Evolutionary conservation across 2,888 invertebrate species (phyloP), one percentile per base, ranked within the genome.

Genomic region (Drosophila helvetica): DNA sequence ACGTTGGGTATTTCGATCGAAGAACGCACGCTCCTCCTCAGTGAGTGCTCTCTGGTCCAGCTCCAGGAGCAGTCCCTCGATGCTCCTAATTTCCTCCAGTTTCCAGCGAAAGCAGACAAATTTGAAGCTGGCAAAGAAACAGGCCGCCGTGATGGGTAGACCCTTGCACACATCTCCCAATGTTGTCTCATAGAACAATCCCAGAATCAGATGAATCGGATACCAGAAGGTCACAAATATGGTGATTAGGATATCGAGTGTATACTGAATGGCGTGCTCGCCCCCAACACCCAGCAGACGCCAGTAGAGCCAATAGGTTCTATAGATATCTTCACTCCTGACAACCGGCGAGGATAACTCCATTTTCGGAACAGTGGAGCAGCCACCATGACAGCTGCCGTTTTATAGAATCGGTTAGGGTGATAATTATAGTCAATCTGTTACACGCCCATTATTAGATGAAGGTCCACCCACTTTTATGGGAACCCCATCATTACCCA

Each of bases 301-400:
- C 70, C 70, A 70, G 43, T 70, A 70, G 15, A 70, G 10, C 70
- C 70, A 70, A 48, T 70, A 70, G 17, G 52, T 43, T 10, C 43
- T 27, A 27, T 70, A 70, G 18, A 70, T 71, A 0, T n/a, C 22
- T 25, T 45, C 56, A 62, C 56, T 71, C 2, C 33, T 57, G 10
- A 71, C 48, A 12, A 38, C 56, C 17, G 61, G 30, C 52, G 59
- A 9, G 8, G 6, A 25, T n/a, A 45, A 9, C 6, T 52, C 61
- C 70, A 71, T 71, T n/a, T 53, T 57, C 10, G 1, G 38, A 17
- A 53, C n/a, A 48, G 53, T 18, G 48, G 6, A 33, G 12, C 2
- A 0, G 30, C 8, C 1, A 25, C 18, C 10, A 15, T 15, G 48
- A 19, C 15, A 2, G 15, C n/a, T 30, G 15, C 9, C 1, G 19